A percentile compares a stretch with the other conserved stretches of the same genome.
Conservation (phyloP, 2,888 invertebrate species). For the Heteropelma amictum region DNA sequence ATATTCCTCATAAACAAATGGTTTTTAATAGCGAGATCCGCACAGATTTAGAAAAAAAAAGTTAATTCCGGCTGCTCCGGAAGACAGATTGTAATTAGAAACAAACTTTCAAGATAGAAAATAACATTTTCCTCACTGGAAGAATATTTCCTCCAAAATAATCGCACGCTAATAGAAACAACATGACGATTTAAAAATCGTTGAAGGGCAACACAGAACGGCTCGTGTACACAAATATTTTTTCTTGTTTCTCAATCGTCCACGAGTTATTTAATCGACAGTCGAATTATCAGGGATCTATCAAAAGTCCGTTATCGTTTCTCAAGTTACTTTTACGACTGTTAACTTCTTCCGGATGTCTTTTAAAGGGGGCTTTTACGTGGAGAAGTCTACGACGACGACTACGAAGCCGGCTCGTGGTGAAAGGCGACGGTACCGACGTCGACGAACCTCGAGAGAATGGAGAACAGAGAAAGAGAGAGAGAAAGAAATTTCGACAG, state of each 20-base stretch:
- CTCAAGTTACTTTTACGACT: background rate
- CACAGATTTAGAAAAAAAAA: background rate
- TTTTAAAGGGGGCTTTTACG: slow-evolving; percentile 34
- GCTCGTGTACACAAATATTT: background rate
- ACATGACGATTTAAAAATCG: background rate
- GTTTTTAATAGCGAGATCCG: no score
- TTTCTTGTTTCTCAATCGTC: background rate
- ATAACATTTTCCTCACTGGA: no score
- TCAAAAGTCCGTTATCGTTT: background rate
- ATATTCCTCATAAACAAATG: background rate
- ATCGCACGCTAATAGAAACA: background rate
- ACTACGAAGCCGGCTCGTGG: slow-evolving; percentile 49
- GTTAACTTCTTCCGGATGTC: background rate
- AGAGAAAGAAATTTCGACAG: background rate
- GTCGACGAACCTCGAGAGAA: slow-evolving; percentile 32
- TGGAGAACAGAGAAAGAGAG: slow-evolving; percentile 13
- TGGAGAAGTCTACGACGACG: slow-evolving; percentile 39
- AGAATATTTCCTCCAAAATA: no score
- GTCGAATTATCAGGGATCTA: background rate
- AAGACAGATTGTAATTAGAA: no score
- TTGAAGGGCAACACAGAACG: background rate
- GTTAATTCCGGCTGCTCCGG: background rate
- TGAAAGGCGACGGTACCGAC: slow-evolving; percentile 47
- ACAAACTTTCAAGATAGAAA: no score
- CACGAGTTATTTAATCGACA: background rate